Evolutionary conservation across 2,888 invertebrate genomes (phyloP), one percentile per base, ranked within the genome.

Genomic region (Drosophila falleni): DNA sequence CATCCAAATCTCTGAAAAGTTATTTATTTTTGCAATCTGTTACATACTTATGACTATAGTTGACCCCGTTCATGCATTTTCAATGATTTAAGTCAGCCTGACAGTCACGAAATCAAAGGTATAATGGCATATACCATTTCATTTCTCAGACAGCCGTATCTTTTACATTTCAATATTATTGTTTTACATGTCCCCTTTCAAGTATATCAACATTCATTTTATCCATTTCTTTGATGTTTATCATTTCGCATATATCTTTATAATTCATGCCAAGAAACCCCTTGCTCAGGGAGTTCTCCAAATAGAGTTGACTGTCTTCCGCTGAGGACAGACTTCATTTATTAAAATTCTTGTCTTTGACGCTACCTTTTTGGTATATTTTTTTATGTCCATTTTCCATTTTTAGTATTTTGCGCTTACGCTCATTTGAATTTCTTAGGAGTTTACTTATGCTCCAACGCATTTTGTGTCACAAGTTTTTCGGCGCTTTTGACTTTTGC

Each of bases 341-440:
- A 86, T 82, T 82, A 80, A 86, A 83, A 83, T 80, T 80, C 75
- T 64, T 70, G 70, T 64, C 70, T 35, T 41, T 68, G 56, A 44
- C 23, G 42, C 46, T 53, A 41, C 61, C 64, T 67, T 67, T 71
- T 61, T 23, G 42, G 26, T 39, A 41, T 13, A 9, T 16, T 46
- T 46, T 55, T 51, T 55, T 44, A 46, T n/a, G 46, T 44, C 23
- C 29, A 23, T 53, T 63, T 55, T 50, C 51, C 46, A 41, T 31
- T 71, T 73, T 63, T 58, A 59, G 53, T 75, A 71, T 79, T 79
- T 78, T 75, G 58, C 71, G 73, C 76, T 82, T 80, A 82, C 88
- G 84, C 80, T 84, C 88, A 84, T 88, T 84, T 84, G 86, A 84
- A 84, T 84, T 88, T 88, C 86, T 82, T 84, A 74, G 80, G 78